Evolutionary conservation across 2,797 vertebrate species (phyloP).

Genomic region (Hypotaenidia okinawae): DNA sequence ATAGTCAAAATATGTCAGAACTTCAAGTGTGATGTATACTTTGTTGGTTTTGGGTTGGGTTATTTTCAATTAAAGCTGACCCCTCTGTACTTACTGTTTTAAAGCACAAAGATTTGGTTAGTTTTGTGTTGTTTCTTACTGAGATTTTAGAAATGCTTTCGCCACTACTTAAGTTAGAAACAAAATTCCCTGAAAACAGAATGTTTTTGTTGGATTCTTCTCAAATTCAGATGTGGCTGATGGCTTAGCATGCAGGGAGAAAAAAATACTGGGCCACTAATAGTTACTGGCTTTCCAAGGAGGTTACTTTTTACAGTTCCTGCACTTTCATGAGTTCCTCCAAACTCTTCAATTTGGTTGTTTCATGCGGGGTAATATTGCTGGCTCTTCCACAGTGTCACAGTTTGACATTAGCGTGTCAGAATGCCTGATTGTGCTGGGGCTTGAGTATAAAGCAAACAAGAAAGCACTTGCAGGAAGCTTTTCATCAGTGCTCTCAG

Average conservation of each 20-base stretch:
- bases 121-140: not conserved
- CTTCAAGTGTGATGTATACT: not conserved
- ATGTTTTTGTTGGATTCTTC: not conserved
- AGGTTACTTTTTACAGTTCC: not conserved
- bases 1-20: not conserved
- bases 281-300: not conserved
- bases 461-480: not conserved
- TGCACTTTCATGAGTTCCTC: not conserved
- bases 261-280: not conserved
- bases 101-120: not conserved
- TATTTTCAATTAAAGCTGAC: not conserved
- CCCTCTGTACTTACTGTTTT: not conserved
- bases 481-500: not conserved
- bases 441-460: not conserved
- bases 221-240: not conserved
- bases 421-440: not conserved
- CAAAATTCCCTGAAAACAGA: not conserved
- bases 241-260: not conserved
- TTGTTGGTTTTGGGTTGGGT: not conserved
- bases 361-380: not conserved
- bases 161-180: not conserved
- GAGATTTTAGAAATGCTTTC: not conserved
- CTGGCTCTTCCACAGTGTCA: not conserved
- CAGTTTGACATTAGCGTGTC: not conserved
- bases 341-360: rapidly evolving